These are phyloP conservation scores for Stenotaenia linearis DNA, from an alignment of 2,888 invertebrate species.

Conservation along the genomic window DNA sequence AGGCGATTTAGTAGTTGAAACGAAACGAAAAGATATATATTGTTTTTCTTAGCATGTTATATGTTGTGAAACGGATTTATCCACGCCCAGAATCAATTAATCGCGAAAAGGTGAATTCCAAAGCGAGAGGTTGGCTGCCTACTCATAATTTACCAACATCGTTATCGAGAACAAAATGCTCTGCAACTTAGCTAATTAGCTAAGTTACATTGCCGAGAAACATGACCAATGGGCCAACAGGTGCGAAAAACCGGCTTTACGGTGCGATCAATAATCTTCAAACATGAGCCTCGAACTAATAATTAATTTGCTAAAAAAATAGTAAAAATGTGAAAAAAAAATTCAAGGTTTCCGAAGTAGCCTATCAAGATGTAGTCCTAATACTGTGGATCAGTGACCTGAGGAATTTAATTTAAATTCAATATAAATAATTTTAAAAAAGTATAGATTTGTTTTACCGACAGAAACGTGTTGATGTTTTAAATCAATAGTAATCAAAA, in stretches of 20 bases:
- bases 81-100: constrained; percentile 9
- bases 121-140: background rate
- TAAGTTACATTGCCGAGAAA: background rate
- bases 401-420: background rate
- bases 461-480: too few relatives aligned
- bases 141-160: constrained; percentile 1
- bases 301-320: background rate
- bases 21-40: too few relatives aligned
- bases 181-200: too few relatives aligned
- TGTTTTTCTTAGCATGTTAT: background rate
- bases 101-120: background rate
- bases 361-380: background rate
- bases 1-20: too few relatives aligned
- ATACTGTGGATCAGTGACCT: background rate
- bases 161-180: constrained; percentile 9
- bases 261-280: constrained; percentile 7
- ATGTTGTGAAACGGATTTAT: background rate
- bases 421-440: background rate
- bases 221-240: constrained; percentile 9
- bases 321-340: background rate
- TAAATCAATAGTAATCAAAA: too few relatives aligned
- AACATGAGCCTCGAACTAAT: background rate
- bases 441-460: too few relatives aligned
- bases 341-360: background rate
- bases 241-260: background rate